A percentile compares a stretch with the other conserved stretches of the same genome.
phyloP scores from a whole-genome alignment of 2,113 vertebrate species.

The Nettapus auritus region DNA sequence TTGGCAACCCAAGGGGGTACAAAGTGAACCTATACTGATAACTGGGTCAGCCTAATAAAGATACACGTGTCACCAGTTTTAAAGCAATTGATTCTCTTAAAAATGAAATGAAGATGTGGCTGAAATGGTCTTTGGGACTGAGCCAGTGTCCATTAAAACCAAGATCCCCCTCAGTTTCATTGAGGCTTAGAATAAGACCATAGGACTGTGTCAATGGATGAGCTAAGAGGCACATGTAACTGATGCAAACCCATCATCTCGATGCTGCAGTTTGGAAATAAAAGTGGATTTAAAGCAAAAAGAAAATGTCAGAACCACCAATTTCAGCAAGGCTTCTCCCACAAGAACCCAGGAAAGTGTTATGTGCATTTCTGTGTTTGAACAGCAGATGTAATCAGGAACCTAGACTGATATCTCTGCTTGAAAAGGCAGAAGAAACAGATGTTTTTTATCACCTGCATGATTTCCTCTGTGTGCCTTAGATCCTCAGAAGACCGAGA shows the following conservation, averaged over 20 bases:
- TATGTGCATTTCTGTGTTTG: not conserved
- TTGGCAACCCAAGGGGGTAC: constrained; percentile 36
- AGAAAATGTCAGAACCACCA: not conserved
- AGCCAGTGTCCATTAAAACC: not conserved
- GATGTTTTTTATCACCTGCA: not conserved
- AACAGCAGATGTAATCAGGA: not conserved
- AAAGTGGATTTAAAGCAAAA: not conserved
- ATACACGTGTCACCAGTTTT: constrained; percentile 27
- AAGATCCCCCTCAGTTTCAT: not conserved
- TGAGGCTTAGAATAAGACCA: not conserved
- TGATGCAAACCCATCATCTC: not conserved
- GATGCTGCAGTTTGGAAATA: not conserved
- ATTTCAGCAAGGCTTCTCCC: not conserved
- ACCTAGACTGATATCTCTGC: not conserved
- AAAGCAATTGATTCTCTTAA: constrained; percentile 33
- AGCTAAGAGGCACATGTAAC: not conserved
- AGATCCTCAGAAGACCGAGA: not conserved
- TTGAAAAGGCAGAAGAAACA: not conserved
- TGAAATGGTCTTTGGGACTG: not conserved
- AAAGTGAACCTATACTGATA: constrained; percentile 1
- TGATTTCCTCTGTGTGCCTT: not conserved
- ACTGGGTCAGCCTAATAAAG: constrained; percentile 25
- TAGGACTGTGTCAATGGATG: not conserved
- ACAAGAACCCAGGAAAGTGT: not conserved
- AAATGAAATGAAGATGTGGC: not conserved